Percentiles rank a stretch among this genome's conserved stretches.
These are phyloP conservation scores for Apteryx mantelli DNA, from an alignment of 2,113 vertebrate genomes.

Conservation along the genomic window DNA sequence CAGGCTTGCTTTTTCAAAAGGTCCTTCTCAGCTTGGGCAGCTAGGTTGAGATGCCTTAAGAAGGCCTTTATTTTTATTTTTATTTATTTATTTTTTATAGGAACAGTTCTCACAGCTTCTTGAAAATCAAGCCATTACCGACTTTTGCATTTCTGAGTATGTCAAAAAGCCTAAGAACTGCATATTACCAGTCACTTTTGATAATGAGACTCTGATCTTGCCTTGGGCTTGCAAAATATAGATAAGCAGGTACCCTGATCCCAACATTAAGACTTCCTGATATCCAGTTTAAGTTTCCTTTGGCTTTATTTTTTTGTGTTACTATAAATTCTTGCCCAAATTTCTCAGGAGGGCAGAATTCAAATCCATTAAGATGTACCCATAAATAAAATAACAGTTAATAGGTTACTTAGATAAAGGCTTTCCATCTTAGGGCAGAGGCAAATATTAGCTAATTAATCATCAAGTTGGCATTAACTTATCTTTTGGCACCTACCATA, in stretches of 20 bases:
- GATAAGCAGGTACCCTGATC: neutral
- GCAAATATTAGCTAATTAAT: constrained; percentile 60
- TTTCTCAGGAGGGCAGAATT: constrained; percentile 20
- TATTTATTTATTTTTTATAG: neutral
- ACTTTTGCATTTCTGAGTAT: neutral
- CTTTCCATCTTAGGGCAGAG: constrained; percentile 43
- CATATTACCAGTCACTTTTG: rapidly evolving
- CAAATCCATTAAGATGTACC: neutral
- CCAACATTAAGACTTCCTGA: neutral
- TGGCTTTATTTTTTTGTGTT: neutral
- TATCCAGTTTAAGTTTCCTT: neutral
- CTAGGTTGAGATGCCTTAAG: neutral
- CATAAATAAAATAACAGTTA: constrained; percentile 59
- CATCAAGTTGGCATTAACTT: constrained; percentile 57
- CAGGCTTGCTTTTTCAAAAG: neutral
- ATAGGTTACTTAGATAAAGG: constrained; percentile 46
- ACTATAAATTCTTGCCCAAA: neutral
- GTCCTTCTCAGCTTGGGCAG: neutral
- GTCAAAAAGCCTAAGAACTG: neutral
- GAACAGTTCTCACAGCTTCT: neutral
- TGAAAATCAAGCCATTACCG: neutral
- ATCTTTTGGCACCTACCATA: constrained; percentile 63
- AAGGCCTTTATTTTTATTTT: neutral
- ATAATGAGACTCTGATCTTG: neutral
- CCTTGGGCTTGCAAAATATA: neutral